phyloP scores from a whole-genome alignment of 1,140 invertebrate species.

The Atopsyche davidsoni region DNA sequence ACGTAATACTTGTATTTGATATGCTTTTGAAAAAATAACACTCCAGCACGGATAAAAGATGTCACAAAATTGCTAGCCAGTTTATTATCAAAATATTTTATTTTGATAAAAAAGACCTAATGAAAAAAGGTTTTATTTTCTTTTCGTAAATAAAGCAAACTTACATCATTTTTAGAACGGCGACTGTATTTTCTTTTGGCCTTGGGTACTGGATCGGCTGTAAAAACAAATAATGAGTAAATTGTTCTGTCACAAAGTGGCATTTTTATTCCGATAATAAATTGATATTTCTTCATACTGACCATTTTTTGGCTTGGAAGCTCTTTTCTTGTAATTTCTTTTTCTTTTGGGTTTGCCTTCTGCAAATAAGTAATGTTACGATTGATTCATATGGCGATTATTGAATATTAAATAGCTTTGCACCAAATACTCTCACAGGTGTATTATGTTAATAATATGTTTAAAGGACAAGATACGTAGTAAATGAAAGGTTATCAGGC shows the following conservation, averaged over 20 bases:
- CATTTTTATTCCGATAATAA: not conserved
- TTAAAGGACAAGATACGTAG: too few species aligned
- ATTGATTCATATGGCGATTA: too few species aligned
- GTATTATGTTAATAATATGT: too few species aligned
- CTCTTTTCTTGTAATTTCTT: conserved; percentile 18
- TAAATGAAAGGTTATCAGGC: too few species aligned
- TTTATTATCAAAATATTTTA: too few species aligned
- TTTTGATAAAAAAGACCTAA: too few species aligned
- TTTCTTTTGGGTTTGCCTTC: conserved; percentile 10
- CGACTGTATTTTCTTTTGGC: conserved; percentile 22
- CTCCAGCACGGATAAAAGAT: too few species aligned
- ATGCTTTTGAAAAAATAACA: not conserved
- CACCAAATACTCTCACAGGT: too few species aligned
- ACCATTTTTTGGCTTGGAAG: conserved; percentile 14
- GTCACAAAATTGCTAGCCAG: too few species aligned
- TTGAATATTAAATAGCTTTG: too few species aligned
- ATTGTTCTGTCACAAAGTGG: not conserved
- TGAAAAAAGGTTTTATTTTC: too few species aligned
- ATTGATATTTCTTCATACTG: conserved; percentile 1
- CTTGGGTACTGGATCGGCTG: conserved; percentile 21
- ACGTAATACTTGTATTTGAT: not conserved
- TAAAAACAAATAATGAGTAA: conserved; percentile 6
- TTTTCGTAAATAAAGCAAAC: not conserved
- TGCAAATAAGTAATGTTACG: not conserved
- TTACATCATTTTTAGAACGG: conserved; percentile 7